Conservation (phyloP, 2,797 vertebrate species). For the Mionectes olivaceus region DNA sequence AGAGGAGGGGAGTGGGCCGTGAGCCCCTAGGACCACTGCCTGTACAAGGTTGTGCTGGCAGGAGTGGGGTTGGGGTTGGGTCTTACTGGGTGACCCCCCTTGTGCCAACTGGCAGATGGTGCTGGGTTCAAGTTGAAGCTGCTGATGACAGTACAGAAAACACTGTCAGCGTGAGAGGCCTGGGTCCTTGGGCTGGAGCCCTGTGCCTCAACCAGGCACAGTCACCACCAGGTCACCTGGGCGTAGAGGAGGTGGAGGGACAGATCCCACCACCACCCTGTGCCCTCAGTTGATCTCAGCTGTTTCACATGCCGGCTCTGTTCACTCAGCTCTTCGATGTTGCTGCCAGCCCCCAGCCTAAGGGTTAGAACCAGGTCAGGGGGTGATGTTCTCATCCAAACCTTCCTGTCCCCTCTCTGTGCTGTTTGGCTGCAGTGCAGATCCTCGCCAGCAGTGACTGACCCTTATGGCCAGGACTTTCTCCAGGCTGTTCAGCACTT, state of each 20-base stretch:
- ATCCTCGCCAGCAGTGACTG: not conserved
- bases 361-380: too few species aligned
- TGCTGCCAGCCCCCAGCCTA: accelerated
- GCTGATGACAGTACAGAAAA: not conserved
- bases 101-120: accelerated
- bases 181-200: not conserved
- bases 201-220: accelerated
- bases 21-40: not conserved
- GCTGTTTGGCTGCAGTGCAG: not conserved
- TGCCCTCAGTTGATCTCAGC: not conserved
- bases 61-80: accelerated
- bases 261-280: not conserved
- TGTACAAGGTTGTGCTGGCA: accelerated
- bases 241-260: too few species aligned
- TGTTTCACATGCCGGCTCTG: not conserved
- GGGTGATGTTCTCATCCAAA: not conserved
- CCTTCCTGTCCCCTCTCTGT: not conserved
- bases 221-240: accelerated
- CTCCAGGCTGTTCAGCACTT: not conserved
- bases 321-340: accelerated
- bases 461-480: not conserved
- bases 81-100: accelerated
- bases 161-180: accelerated
- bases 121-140: not conserved
- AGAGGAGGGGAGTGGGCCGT: not conserved